Evolutionary conservation across 2,888 invertebrate genomes (phyloP), one percentile per base, ranked within the genome.

Genomic region (Callyntrura sp.): DNA sequence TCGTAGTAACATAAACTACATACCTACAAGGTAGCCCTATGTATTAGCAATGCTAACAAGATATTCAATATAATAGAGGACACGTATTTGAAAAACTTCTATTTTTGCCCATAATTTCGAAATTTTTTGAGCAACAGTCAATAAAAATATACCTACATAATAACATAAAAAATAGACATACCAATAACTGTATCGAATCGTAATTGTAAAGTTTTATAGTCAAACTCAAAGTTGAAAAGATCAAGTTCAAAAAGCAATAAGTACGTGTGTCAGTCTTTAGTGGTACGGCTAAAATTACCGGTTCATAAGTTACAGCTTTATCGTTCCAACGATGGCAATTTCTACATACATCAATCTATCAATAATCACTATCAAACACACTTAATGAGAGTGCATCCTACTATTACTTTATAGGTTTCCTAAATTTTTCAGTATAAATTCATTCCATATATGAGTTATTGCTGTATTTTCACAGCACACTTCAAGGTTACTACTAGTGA

Each of bases 171-270:
- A n/a, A 35, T 35, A 35, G 17, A 17, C 9, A 60, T 60, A 60
- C 60, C 35, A 4, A 6, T 35, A 35, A 35, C 2, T 35, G 35
- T 35, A 35, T 35, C 35, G 35, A 6, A 35, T 35, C 6, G 35
- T 35, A 35, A 35, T 35, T 60, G 8, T 51, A 9, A 60, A 17
- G 23, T 25, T 25, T 23, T 25, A 25, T n/a, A 8, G 2, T n/a
- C 35, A 28, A 20, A 43, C 20, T n/a, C 28, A 68, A 25, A 62
- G 25, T 62, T 62, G 35, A 43, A 68, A 68, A 35, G 35, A 68
- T 68, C 12, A 68, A 68, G 68, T 68, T 68, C 68, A 68, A 68
- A 45, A 68, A 68, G 68, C 68, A 68, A 68, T 68, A 68, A 62
- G 8, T 62, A 68, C 11, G 62, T 25, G 11, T 20, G 62, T 23